Conservation (phyloP, 2,797 vertebrate species). For the Chromis chromis region DNA sequence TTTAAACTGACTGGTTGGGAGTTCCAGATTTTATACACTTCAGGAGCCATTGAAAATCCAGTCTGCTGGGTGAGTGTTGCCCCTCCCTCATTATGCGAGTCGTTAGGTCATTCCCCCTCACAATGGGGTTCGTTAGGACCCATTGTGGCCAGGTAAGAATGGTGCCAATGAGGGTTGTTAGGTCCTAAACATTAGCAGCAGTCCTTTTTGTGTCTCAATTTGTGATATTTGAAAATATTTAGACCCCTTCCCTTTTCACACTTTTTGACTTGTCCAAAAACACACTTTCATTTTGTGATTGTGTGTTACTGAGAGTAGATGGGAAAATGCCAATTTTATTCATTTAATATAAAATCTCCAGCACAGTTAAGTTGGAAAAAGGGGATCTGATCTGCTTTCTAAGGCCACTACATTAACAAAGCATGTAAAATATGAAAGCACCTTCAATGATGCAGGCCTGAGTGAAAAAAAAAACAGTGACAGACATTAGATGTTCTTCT, state of each 20-base stretch:
- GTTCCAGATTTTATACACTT: too few relatives aligned
- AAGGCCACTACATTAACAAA: neutral
- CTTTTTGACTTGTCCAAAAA: neutral
- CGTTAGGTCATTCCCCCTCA: too few relatives aligned
- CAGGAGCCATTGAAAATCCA: too few relatives aligned
- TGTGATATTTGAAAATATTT: neutral
- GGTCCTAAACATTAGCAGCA: neutral
- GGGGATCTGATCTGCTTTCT: neutral
- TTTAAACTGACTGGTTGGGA: too few relatives aligned
- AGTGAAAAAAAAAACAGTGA: conserved; percentile 11
- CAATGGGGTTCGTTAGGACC: too few relatives aligned
- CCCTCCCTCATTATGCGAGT: too few relatives aligned
- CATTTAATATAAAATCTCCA: conserved; percentile 1
- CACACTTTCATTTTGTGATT: neutral
- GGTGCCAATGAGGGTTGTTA: too few relatives aligned
- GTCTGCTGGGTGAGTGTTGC: too few relatives aligned
- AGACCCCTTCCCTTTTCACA: neutral
- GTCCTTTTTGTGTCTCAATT: neutral
- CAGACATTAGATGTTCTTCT: neutral
- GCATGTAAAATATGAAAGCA: neutral
- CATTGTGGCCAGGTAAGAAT: too few relatives aligned
- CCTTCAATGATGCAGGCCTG: neutral
- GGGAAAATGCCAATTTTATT: neutral
- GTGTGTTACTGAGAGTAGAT: neutral
- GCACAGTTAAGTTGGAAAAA: neutral